Evolutionary conservation across 2,797 vertebrate genomes (phyloP).

Genomic region (Dendrocincla fuliginosa): DNA sequence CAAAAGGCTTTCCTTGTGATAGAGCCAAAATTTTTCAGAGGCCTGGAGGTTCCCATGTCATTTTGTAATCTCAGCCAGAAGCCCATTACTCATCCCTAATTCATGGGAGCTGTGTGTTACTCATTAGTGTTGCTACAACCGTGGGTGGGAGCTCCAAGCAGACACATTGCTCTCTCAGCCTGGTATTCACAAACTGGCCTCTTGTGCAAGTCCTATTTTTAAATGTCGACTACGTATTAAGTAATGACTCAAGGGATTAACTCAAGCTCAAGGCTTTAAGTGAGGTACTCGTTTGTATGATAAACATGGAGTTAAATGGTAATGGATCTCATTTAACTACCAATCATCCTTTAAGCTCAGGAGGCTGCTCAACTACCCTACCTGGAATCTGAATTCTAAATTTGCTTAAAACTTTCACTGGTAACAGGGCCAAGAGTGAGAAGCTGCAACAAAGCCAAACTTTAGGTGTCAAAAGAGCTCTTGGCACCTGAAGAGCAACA

Average conservation of each 20-base stretch:
- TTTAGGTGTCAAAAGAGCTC: not conserved
- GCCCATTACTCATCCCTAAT: conserved; percentile 20
- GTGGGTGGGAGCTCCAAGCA: conserved; percentile 21
- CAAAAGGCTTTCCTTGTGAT: not conserved
- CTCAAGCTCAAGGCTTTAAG: not conserved
- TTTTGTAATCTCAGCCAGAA: not conserved
- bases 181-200: conserved; percentile 2
- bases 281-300: not conserved
- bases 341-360: not conserved
- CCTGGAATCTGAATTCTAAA: rapidly evolving
- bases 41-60: conserved; percentile 31
- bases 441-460: not conserved
- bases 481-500: not conserved
- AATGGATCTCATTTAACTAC: not conserved
- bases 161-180: not conserved
- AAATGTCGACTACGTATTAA: conserved; percentile 24
- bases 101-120: not conserved
- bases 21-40: not conserved
- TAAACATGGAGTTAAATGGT: not conserved
- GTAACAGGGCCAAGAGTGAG: not conserved
- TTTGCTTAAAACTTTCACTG: not conserved
- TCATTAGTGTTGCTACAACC: not conserved
- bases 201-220: conserved; percentile 18
- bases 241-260: conserved; percentile 21
- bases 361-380: not conserved